Percentiles rank a stretch among this genome's conserved stretches.
Conservation (phyloP, 2,113 vertebrate species). For the Falco punctatus region DNA sequence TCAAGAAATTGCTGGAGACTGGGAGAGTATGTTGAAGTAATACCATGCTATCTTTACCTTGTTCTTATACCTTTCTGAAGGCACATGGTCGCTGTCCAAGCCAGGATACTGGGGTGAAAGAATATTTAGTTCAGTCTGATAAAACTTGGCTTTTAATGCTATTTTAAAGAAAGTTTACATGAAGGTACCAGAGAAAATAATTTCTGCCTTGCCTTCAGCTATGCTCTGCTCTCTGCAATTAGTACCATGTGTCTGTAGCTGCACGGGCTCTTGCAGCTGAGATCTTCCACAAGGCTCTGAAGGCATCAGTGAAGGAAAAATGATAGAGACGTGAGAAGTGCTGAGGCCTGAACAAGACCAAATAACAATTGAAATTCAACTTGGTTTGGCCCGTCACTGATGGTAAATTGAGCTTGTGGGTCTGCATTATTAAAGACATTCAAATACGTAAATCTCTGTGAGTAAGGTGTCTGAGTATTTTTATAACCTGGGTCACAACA, state of each 20-base stretch:
- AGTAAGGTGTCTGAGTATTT: not conserved
- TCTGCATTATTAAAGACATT: not conserved
- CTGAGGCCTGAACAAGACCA: not conserved
- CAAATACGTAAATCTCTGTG: not conserved
- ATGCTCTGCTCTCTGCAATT: not conserved
- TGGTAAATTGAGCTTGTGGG: not conserved
- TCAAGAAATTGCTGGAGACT: not conserved
- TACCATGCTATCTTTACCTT: not conserved
- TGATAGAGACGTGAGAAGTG: not conserved
- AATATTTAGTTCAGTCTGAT: not conserved
- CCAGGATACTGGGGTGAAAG: not conserved
- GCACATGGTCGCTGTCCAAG: not conserved
- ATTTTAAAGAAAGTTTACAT: not conserved
- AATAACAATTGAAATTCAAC: not conserved
- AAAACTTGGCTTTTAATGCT: fast-evolving
- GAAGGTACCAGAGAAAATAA: not conserved
- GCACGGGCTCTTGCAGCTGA: not conserved
- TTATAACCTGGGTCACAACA: not conserved
- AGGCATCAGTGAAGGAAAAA: not conserved
- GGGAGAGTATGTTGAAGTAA: not conserved
- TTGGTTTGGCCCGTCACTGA: not conserved
- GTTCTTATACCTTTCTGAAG: not conserved
- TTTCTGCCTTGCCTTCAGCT: not conserved
- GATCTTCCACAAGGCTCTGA: not conserved
- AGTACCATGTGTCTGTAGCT: not conserved